phyloP scores from a whole-genome alignment of 2,113 vertebrate species.

The Lasiurus cinereus region DNA sequence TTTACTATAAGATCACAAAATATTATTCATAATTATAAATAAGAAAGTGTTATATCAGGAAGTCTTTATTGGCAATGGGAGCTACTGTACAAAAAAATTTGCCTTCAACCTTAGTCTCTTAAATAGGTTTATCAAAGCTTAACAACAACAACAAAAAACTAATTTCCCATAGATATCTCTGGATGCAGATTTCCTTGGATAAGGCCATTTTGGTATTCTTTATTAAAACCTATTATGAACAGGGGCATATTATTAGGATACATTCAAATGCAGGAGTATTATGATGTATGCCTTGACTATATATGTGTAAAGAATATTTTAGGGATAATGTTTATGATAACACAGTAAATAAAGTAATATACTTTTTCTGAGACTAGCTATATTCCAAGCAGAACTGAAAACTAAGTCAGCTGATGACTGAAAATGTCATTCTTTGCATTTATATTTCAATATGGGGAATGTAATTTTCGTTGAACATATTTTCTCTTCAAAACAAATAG shows the following conservation, averaged over 20 bases:
- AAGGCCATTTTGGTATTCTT: slow-evolving; percentile 17
- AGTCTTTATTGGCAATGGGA: background rate
- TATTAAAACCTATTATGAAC: slow-evolving; percentile 46
- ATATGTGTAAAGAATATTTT: background rate
- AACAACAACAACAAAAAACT: background rate
- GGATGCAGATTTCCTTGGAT: slow-evolving; percentile 17
- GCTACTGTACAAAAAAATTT: background rate
- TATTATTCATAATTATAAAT: background rate
- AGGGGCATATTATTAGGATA: background rate
- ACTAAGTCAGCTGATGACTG: background rate
- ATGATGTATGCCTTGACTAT: background rate
- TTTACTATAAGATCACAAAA: background rate
- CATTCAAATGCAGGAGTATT: slow-evolving; percentile 19
- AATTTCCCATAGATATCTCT: background rate
- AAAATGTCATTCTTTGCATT: slow-evolving; percentile 35
- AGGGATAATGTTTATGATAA: background rate
- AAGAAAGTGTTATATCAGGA: background rate
- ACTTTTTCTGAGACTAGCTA: background rate
- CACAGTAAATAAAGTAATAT: background rate
- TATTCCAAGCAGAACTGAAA: slow-evolving; percentile 2
- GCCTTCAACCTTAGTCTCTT: background rate
- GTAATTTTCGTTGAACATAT: slow-evolving; percentile 12
- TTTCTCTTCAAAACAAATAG: slow-evolving; percentile 43
- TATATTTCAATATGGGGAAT: background rate
- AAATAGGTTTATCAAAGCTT: background rate